These are phyloP conservation scores for Aphelinus certus DNA, from an alignment of 1,140 invertebrate species.

Conservation along the genomic window DNA sequence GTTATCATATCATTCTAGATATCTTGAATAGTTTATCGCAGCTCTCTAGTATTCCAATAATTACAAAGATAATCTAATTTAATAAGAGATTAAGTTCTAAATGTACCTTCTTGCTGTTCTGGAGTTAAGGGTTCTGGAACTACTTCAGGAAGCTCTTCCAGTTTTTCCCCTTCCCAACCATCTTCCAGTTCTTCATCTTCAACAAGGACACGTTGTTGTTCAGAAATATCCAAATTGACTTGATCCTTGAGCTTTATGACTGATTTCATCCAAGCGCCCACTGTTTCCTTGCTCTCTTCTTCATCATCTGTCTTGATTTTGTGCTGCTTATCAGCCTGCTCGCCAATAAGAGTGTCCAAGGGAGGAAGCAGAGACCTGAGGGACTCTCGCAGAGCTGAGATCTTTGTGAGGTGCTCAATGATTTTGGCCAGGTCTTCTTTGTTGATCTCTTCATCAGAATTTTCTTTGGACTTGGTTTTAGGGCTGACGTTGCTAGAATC, in stretches of 20 bases:
- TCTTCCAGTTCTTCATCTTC: constrained; percentile 40
- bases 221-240: constrained; percentile 13
- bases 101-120: constrained; percentile 70
- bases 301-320: constrained; percentile 44
- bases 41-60: background rate
- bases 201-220: constrained; percentile 23
- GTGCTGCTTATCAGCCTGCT: constrained; percentile 47
- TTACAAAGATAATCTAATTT: too few relatives aligned
- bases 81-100: too few relatives aligned
- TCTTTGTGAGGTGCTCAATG: constrained; percentile 52
- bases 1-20: too few relatives aligned
- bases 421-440: constrained; percentile 51
- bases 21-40: too few relatives aligned
- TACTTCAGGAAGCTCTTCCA: constrained; percentile 62
- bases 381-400: constrained; percentile 51
- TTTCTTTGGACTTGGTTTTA: constrained; percentile 41
- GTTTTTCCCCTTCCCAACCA: constrained; percentile 45
- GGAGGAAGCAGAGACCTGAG: constrained; percentile 53
- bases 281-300: constrained; percentile 36
- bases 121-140: constrained; percentile 66
- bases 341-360: constrained; percentile 45
- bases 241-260: constrained; percentile 39
- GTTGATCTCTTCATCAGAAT: constrained; percentile 46
- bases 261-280: constrained; percentile 49
- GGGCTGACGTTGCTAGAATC: background rate